A percentile compares a stretch with the other conserved stretches of the same genome.
Conservation (phyloP, 2,113 vertebrate species). For the Limnothrissa miodon region DNA sequence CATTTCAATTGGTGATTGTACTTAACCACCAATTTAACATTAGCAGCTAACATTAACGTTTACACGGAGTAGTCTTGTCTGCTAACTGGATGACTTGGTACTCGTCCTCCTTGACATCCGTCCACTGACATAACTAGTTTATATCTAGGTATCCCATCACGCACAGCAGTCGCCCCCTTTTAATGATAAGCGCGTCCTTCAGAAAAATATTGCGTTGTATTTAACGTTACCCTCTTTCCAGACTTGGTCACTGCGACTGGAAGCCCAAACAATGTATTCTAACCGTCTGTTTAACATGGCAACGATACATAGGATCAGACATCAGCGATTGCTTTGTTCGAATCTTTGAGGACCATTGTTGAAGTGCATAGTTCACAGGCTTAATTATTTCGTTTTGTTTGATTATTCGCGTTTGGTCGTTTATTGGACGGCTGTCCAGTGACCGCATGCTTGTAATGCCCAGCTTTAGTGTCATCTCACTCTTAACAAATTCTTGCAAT, state of each 20-base stretch:
- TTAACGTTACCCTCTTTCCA: background rate
- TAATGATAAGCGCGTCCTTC: background rate
- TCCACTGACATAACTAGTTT: background rate
- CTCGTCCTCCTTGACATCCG: conserved; percentile 13
- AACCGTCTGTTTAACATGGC: background rate
- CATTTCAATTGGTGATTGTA: background rate
- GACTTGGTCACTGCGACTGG: background rate
- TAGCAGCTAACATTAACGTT: background rate
- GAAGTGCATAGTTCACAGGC: background rate
- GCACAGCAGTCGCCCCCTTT: background rate
- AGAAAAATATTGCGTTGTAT: background rate
- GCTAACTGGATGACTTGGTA: background rate
- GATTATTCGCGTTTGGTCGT: background rate
- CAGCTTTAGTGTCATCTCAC: background rate
- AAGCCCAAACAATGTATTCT: background rate
- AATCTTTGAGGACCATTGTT: conserved; percentile 18
- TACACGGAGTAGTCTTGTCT: background rate
- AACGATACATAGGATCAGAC: conserved; percentile 45
- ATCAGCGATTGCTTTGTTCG: conserved; percentile 47
- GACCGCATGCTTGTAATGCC: background rate
- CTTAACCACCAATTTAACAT: background rate
- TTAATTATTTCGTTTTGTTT: background rate
- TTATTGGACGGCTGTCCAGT: background rate
- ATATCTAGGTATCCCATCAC: background rate
- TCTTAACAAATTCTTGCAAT: background rate